Evolutionary conservation across 2,797 vertebrate species (phyloP), one percentile per base, ranked within the genome.

Genomic region (Pteronotus mesoamericanus): DNA sequence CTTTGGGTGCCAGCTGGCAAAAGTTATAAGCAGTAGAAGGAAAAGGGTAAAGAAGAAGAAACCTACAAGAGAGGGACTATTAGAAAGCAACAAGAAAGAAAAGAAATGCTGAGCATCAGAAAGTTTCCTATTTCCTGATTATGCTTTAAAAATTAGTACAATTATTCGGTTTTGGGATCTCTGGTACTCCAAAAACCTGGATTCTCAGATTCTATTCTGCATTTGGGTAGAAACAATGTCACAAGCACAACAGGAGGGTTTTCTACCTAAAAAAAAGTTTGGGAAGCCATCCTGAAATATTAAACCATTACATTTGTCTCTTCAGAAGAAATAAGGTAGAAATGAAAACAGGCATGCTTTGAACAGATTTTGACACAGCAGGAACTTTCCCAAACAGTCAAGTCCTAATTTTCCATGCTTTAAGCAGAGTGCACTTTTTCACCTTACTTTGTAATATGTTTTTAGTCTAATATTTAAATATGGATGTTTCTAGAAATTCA

Each of bases 401-500:
- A 37, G 79, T 94, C 79, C 57, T 88, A 42, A 94, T 89, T 92
- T 96, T 80, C 79, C 78, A 85, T 89, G 59, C 59, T 78, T 80
- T 93, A 80, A 91, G 91, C 46, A 87, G 48, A 91, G 53, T 10
- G 22, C 37, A 57, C 53, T 89, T 84, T 95, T 96, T 85, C 75
- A 48, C 93, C 93, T 92, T 74, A 39, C 79, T 97, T 91, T 77
- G 86, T 84, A 95, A 96, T 95, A 92, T 93, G 75, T 91, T 96
- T 96, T 95, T 89, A 91, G 91, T 96, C 44, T 95, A 86, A 89
- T 48, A 77, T 91, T 89, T 96, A 86, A 93, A 91, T 95, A 78
- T n/a, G 88, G 75, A 74, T 95, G 51, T 61, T 95, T 97, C 84
- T 94, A 91, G 94, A 89, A 97, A 97, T 95, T 93, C 75, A 96